Percentiles rank a stretch among this genome's conserved stretches.
Evolutionary conservation across 1,140 invertebrate genomes (phyloP).

Genomic region (Temnothorax curvispinosus): DNA sequence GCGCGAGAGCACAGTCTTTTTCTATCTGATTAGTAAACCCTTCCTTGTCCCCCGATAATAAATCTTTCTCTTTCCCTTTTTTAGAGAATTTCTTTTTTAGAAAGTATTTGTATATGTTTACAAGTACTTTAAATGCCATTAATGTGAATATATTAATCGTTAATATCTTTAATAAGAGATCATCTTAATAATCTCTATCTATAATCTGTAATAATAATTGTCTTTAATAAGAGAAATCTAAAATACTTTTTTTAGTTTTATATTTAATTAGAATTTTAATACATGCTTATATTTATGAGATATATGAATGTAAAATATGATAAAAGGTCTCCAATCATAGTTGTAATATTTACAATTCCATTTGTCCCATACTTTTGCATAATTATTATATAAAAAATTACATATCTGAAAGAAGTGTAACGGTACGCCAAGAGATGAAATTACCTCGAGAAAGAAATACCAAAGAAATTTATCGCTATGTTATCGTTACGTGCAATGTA

Average conservation of each 20-base stretch:
- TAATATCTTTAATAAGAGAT: background rate
- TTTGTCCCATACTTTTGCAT: background rate
- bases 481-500: background rate
- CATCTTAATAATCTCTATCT: too few relatives aligned
- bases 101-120: background rate
- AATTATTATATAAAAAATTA: background rate
- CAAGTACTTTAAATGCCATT: too few relatives aligned
- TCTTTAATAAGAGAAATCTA: background rate
- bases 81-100: background rate
- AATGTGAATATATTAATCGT: background rate
- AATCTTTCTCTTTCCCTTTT: background rate
- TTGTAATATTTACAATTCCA: slow-evolving; percentile 14
- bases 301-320: background rate
- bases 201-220: background rate
- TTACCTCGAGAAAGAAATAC: background rate
- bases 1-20: slow-evolving; percentile 20
- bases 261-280: background rate
- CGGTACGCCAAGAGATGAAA: background rate
- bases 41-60: background rate
- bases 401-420: background rate
- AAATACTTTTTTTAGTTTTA: background rate
- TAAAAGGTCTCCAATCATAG: background rate
- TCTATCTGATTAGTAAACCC: background rate
- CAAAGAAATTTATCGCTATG: background rate
- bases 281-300: background rate